phyloP scores from a whole-genome alignment of 1,140 invertebrate genomes.

The Apocrypta bakeri region DNA sequence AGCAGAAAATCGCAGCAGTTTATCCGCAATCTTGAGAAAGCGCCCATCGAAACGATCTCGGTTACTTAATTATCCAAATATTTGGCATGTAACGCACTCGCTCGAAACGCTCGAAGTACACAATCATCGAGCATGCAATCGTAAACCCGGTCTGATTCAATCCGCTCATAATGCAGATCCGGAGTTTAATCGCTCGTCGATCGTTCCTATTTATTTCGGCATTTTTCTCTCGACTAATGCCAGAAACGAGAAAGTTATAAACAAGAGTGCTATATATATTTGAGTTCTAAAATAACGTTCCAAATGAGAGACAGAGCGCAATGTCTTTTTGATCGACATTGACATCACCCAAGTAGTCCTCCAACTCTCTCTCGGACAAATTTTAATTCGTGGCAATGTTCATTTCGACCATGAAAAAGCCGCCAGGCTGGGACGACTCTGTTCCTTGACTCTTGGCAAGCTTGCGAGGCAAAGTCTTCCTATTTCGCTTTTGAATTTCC shows the following conservation, averaged over 20 bases:
- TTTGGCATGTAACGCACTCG: neutral
- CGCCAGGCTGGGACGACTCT: neutral
- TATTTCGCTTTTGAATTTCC: conserved; percentile 2
- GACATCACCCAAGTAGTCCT: neutral
- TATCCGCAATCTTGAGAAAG: neutral
- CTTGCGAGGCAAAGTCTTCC: neutral
- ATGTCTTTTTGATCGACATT: neutral
- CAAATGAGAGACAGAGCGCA: neutral
- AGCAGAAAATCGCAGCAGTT: neutral
- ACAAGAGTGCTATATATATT: neutral
- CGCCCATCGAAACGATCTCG: neutral
- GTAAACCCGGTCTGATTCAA: neutral
- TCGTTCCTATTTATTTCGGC: neutral
- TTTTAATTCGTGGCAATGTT: conserved; percentile 1
- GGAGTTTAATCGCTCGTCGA: neutral
- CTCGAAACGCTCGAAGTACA: neutral
- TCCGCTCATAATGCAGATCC: neutral
- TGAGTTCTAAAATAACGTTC: neutral
- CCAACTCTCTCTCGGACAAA: neutral
- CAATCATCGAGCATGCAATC: neutral
- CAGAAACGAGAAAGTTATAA: neutral
- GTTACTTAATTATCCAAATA: conserved; percentile 8
- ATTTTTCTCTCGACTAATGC: neutral
- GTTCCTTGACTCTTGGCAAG: conserved; percentile 18
- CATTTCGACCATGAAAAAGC: conserved; percentile 18